phyloP scores from a whole-genome alignment of 2,888 invertebrate genomes.

The Spatulosminthurus flaviceps region DNA sequence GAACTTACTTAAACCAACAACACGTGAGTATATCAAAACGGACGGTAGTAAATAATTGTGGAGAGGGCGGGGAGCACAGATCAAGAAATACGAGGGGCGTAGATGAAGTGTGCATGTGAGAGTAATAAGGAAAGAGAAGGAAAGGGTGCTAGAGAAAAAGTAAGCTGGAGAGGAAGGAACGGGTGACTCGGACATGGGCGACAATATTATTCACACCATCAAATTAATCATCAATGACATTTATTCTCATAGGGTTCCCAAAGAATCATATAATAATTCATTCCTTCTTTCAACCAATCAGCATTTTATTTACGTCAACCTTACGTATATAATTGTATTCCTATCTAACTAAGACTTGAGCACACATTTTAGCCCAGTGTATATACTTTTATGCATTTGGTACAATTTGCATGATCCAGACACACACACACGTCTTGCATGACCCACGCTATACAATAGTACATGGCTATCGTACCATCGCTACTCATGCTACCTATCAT shows the following conservation, averaged over 20 bases:
- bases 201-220: conserved; percentile 6
- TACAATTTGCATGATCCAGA: not conserved
- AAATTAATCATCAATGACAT: conserved; percentile 11
- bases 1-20: not conserved
- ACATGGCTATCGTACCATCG: conserved; percentile 1
- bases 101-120: not conserved
- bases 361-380: not conserved
- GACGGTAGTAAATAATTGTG: not conserved
- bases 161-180: not conserved
- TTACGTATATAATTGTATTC: not conserved
- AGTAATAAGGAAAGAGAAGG: not conserved
- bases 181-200: not conserved
- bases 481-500: conserved; percentile 2
- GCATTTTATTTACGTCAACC: not conserved
- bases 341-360: no score
- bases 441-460: conserved; percentile 9
- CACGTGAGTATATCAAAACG: not conserved
- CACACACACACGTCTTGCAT: conserved; percentile 9
- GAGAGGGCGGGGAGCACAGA: conserved; percentile 14
- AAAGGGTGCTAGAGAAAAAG: not conserved
- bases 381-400: no score
- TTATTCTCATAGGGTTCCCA: not conserved
- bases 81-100: conserved; percentile 7
- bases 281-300: conserved; percentile 1
- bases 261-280: not conserved